Evolutionary conservation across 2,113 vertebrate species (phyloP), one percentile per base, ranked within the genome.

Genomic region (Thalassoma bifasciatum): DNA sequence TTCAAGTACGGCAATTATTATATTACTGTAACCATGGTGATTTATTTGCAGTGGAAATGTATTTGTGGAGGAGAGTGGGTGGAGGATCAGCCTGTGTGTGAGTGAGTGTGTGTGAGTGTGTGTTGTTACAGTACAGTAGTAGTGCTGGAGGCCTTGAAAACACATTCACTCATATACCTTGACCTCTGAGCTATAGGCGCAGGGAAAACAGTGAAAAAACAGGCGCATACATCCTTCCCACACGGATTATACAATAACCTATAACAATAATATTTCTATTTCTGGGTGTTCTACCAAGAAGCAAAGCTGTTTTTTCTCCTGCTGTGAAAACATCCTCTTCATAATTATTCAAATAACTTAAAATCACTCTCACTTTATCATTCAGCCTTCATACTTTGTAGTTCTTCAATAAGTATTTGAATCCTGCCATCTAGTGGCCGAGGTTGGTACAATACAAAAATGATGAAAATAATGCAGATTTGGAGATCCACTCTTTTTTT

Each of bases 11-110:
- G 64, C 72, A 82, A 83, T 85, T 86, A 88, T 89, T 84, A 73
- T 30, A 88, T 89, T 89, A 82, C 73, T 50, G 90, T 92, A 86
- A 86, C 90, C 89, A 92, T 90, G 89, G 90, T 72, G 89, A 92
- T 87, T 85, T 89, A 83, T 89, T 81, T 83, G 61, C 81, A 66
- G 63, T 77, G 72, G 61, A 82, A 82, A 74, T 81, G 66, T 88
- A 87, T 87, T 87, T 87, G 73, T 77, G 83, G 89, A 80, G 21
- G 61, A 60, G 87, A 82, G 89, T 89, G 83, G 86, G 89, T 1
- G 75, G 86, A 58, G 12, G 82, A 84, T 74, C 44, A 68, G 62
- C 2, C 16, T n/a, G 76, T 46, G 80, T 65, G 64, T 59, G 66
- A 26, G 17, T 52, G 40, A 52, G 75, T 30, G 52, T 47, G 49